Evolutionary conservation across 2,113 vertebrate genomes (phyloP).

Genomic region (Zootoca vivipara): DNA sequence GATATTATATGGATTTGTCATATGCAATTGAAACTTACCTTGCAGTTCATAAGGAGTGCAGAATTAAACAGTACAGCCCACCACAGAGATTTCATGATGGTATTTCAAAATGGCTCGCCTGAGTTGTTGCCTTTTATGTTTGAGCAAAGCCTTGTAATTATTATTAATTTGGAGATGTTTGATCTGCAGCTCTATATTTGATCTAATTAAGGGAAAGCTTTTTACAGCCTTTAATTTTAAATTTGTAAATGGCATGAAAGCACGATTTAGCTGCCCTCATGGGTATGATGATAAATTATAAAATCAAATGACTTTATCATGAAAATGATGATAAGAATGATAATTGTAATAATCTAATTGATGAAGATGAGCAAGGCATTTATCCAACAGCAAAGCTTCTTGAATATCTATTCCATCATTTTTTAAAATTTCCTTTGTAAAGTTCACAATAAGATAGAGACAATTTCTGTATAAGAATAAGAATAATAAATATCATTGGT

Average conservation of each 20-base stretch:
- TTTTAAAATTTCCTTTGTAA: not conserved
- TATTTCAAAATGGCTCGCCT: conserved; percentile 64
- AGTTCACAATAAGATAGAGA: too few relatives aligned
- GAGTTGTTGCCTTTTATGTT: conserved; percentile 65
- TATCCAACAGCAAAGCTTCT: conserved; percentile 32
- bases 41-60: conserved; percentile 63
- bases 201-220: conserved; percentile 50
- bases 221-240: conserved; percentile 23
- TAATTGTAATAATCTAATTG: not conserved
- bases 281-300: conserved; percentile 24
- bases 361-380: not conserved
- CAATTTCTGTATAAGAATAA: too few relatives aligned
- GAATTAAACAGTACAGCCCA: conserved; percentile 60
- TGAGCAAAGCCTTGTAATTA: conserved; percentile 57
- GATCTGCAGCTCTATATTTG: conserved; percentile 50
- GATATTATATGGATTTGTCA: conserved; percentile 56
- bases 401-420: conserved; percentile 14
- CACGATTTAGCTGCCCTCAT: not conserved
- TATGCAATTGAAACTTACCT: conserved; percentile 60
- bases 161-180: conserved; percentile 69
- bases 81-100: conserved; percentile 52
- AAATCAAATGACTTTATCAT: conserved; percentile 11
- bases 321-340: not conserved
- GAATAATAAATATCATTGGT: too few relatives aligned
- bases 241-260: conserved; percentile 14